Evolutionary conservation across 2,113 vertebrate species (phyloP), one percentile per base, ranked within the genome.

Genomic region (Petroica traversi): DNA sequence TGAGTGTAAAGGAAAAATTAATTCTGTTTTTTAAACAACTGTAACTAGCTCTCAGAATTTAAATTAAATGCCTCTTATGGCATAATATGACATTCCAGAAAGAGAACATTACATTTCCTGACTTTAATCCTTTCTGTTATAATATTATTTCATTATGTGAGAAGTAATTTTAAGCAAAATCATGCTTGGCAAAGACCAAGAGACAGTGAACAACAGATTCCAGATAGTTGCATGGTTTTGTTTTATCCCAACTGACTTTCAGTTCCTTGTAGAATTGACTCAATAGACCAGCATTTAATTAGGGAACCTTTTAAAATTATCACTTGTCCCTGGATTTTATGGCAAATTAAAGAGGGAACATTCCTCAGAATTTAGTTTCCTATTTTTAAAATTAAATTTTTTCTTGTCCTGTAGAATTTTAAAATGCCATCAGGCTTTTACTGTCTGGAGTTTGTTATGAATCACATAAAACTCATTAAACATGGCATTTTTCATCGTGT

Each of bases 381-480:
- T 85, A 29, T 19, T 95, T 96, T 94, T 74, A 71, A 74, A 93
- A 90, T 49, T 43, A 36, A 40, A 1, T 8, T 57, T 91, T 76
- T 95, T 83, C 59, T 77, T 80, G 48, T 76, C 75, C 49, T 14
- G 4, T 73, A 85, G 74, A 94, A 79, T 69, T 92, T 38, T 1
- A 89, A 93, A 96, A 88, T 85, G 40, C 76, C 71, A 92, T 36
- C 34, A 73, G 28, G n/a, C 14, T 91, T 92, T 89, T 83, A 76
- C 29, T 76, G 61, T 72, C 79, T 86, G 43, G 26, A 78, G 36
- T 93, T 74, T 77, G 26, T 80, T 88, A 71, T 34, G 29, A 94
- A 84, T 81, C 85, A 80, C 72, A 63, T 66, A 85, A 85, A 95
- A 68, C 40, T 90, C 88, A 76, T 94, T 91, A 89, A 89, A 67